These are phyloP conservation scores for Leucoma salicis DNA, from an alignment of 2,888 invertebrate species.

Conservation along the genomic window DNA sequence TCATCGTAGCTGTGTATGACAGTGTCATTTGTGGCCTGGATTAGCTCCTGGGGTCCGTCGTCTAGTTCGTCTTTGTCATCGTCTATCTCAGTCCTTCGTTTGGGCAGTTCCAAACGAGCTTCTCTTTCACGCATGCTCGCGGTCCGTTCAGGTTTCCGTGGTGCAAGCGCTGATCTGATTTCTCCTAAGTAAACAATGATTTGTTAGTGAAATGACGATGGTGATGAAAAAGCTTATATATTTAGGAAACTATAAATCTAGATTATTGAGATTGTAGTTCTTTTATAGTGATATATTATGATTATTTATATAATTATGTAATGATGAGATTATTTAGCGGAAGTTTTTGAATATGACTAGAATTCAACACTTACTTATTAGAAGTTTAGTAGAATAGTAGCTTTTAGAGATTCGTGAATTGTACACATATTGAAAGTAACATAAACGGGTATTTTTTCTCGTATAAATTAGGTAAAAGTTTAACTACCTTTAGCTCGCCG, in stretches of 20 bases:
- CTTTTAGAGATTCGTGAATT: too few relatives aligned
- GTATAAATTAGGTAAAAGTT: too few relatives aligned
- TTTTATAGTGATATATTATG: not conserved
- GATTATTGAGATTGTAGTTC: not conserved
- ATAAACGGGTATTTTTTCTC: too few relatives aligned
- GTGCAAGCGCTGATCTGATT: slow-evolving; percentile 90
- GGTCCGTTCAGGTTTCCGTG: slow-evolving; percentile 92
- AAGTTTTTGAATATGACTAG: not conserved
- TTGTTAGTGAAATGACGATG: slow-evolving; percentile 20
- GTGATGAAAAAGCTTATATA: slow-evolving; percentile 16
- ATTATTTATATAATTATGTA: not conserved
- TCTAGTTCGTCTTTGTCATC: slow-evolving; percentile 79
- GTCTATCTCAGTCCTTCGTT: slow-evolving; percentile 71
- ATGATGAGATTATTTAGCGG: not conserved
- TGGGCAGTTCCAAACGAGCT: slow-evolving; percentile 84
- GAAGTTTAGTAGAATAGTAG: too few relatives aligned
- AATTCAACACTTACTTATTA: not conserved
- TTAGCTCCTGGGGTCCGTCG: slow-evolving; percentile 67
- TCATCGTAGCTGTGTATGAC: slow-evolving; percentile 77
- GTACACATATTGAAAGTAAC: too few relatives aligned
- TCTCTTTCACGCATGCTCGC: slow-evolving; percentile 93
- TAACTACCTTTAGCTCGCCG: too few relatives aligned
- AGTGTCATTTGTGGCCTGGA: slow-evolving; percentile 72
- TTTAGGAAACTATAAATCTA: slow-evolving; percentile 5
- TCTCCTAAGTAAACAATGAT: slow-evolving; percentile 82